These are phyloP conservation scores for Penaeus indicus DNA, from an alignment of 1,140 invertebrate genomes.

Conservation along the genomic window DNA sequence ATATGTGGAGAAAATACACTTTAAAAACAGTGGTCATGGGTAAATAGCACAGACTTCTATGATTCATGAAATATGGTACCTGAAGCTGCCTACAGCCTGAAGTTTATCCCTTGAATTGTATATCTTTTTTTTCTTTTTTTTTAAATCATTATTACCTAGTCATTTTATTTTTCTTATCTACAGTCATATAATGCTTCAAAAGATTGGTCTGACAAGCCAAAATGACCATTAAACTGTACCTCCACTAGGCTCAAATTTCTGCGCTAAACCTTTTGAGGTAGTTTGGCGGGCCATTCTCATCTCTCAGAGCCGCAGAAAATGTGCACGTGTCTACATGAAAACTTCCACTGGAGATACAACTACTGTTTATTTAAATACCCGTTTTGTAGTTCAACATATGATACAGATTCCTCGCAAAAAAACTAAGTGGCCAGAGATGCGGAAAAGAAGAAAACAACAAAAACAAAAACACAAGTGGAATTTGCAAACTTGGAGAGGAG, in stretches of 20 bases:
- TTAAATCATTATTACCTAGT: no score
- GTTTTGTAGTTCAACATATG: constrained; percentile 33
- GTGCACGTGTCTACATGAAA: constrained; percentile 15
- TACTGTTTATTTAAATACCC: constrained; percentile 37
- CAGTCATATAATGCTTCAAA: constrained; percentile 23
- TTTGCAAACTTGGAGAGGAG: no score
- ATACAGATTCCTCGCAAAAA: constrained; percentile 11
- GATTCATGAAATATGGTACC: not conserved
- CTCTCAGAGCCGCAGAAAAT: constrained; percentile 28
- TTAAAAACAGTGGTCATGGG: constrained; percentile 23
- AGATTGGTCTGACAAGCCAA: constrained; percentile 15
- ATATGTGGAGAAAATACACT: no score
- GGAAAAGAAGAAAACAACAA: not conserved
- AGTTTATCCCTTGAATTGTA: constrained; percentile 3
- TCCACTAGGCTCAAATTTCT: constrained; percentile 29
- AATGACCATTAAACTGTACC: constrained; percentile 33
- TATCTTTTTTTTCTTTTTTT: no score
- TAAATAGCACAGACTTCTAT: not conserved
- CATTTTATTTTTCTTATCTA: not conserved
- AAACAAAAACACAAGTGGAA: not conserved
- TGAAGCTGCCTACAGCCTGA: constrained; percentile 39
- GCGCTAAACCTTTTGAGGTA: not conserved
- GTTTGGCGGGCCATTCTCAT: constrained; percentile 26
- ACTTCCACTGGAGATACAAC: constrained; percentile 30
- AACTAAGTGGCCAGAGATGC: not conserved